These are phyloP conservation scores for Gonioctena quinquepunctata DNA, from an alignment of 1,140 invertebrate genomes.

Conservation along the genomic window DNA sequence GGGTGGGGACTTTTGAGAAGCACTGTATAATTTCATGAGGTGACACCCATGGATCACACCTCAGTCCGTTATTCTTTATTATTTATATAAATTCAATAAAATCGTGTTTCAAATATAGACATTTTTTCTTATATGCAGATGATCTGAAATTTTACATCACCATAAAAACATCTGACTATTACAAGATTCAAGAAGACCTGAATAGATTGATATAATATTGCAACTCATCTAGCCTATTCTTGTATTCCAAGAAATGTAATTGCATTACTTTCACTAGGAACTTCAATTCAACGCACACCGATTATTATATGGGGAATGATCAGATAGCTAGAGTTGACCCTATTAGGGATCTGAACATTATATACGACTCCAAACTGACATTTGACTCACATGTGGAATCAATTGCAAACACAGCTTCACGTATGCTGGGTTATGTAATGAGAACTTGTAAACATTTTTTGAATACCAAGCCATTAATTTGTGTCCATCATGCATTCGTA, in stretches of 20 bases:
- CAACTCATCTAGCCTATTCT: background rate
- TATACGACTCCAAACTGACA: background rate
- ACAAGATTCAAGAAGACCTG: background rate
- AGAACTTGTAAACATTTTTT: background rate
- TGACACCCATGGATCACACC: too few relatives aligned
- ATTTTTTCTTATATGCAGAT: too few relatives aligned
- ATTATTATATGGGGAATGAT: background rate
- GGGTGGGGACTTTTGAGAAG: too few relatives aligned
- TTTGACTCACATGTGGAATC: background rate
- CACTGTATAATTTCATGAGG: too few relatives aligned
- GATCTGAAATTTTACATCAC: too few relatives aligned
- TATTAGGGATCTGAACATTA: background rate
- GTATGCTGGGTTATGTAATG: background rate
- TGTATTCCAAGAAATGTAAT: background rate
- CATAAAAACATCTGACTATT: too few relatives aligned
- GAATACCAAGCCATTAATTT: background rate
- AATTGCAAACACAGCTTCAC: background rate
- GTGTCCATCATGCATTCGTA: background rate
- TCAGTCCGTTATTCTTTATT: too few relatives aligned
- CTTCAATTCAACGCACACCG: background rate
- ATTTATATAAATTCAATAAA: too few relatives aligned
- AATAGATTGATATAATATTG: background rate
- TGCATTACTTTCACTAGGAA: background rate
- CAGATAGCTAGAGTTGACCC: background rate
- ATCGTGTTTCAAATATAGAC: too few relatives aligned